phyloP scores from a whole-genome alignment of 2,113 vertebrate species.

The Nycticryphes semicollaris region DNA sequence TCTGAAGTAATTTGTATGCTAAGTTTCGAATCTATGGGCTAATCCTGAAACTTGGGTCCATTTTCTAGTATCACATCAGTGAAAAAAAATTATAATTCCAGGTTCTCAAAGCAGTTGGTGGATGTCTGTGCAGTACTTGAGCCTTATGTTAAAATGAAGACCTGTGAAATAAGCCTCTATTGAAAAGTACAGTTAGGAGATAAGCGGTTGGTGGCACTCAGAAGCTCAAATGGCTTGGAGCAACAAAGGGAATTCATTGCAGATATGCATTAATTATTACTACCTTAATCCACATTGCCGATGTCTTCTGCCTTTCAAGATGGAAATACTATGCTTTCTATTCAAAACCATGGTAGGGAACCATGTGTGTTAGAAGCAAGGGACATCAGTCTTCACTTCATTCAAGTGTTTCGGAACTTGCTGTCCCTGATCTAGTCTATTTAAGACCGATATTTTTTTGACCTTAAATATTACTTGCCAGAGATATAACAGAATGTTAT shows the following conservation, averaged over 20 bases:
- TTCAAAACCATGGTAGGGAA: neutral
- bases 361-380: neutral
- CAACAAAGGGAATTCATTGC: neutral
- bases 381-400: neutral
- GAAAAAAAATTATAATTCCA: neutral
- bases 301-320: neutral
- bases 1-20: neutral
- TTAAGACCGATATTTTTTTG: neutral
- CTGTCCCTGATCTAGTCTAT: neutral
- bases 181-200: neutral
- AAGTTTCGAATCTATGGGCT: neutral
- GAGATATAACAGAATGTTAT: neutral
- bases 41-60: neutral
- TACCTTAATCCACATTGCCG: neutral
- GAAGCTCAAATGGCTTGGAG: neutral
- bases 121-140: neutral
- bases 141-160: neutral
- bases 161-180: neutral
- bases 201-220: neutral
- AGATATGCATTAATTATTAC: rapidly evolving
- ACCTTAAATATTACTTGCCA: neutral
- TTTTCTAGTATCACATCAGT: neutral
- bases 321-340: neutral
- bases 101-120: neutral
- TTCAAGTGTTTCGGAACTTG: neutral